These are phyloP conservation scores for Rosalia funebris DNA, from an alignment of 2,888 invertebrate genomes.

Conservation along the genomic window DNA sequence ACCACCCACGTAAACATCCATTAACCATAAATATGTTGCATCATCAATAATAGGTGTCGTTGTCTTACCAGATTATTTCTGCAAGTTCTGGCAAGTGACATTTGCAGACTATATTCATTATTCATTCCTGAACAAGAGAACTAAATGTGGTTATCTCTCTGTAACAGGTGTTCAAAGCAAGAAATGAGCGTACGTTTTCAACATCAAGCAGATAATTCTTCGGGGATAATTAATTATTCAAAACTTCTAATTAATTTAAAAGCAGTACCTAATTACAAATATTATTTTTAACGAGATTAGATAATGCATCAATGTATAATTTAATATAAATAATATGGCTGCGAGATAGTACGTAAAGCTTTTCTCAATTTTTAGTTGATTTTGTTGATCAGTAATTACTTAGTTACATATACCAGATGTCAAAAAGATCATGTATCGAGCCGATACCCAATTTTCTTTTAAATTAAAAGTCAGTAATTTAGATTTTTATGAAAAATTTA, in stretches of 20 bases:
- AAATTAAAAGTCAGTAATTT: no score
- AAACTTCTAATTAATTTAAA: not conserved
- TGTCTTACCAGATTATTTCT: slow-evolving; percentile 27
- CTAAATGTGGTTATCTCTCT: slow-evolving; percentile 19
- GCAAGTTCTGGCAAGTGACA: slow-evolving; percentile 24
- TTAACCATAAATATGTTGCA: slow-evolving; percentile 28
- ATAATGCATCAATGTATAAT: no score
- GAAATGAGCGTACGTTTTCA: not conserved
- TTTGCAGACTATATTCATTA: slow-evolving; percentile 25
- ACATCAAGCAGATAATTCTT: not conserved
- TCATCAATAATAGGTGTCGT: slow-evolving; percentile 33
- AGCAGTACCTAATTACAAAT: no score
- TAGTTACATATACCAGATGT: no score
- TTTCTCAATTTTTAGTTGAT: no score
- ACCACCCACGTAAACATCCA: slow-evolving; percentile 27
- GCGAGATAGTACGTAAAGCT: no score
- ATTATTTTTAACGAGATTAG: no score
- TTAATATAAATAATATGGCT: no score
- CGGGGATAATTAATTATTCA: not conserved
- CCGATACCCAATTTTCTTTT: no score
- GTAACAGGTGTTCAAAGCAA: slow-evolving; percentile 24
- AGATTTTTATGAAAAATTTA: no score
- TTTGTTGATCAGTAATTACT: no score
- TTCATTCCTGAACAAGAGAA: slow-evolving; percentile 17
- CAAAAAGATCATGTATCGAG: no score